Percentiles rank a stretch among this genome's conserved stretches.
phyloP scores from a whole-genome alignment of 1,140 invertebrate genomes.

The Brevipalpus yothersi region DNA sequence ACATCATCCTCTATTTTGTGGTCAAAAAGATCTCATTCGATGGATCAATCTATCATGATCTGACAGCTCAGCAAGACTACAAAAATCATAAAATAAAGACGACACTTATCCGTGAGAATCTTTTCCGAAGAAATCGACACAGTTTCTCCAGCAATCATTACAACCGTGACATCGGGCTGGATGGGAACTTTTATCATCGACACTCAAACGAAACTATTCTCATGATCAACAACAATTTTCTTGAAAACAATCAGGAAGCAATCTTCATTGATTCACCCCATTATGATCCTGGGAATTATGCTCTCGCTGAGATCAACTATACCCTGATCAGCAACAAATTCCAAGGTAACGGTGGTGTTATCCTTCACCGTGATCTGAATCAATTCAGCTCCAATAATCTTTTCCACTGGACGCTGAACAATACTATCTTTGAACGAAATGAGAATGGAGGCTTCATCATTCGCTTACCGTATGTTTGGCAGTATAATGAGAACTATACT shows the following conservation, averaged over 20 bases:
- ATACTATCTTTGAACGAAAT: slow-evolving; percentile 53
- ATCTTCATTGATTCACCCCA: slow-evolving; percentile 53
- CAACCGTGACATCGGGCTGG: slow-evolving; percentile 29
- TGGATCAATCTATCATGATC: neutral
- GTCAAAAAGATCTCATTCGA: slow-evolving; percentile 1
- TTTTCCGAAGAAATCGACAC: slow-evolving; percentile 45
- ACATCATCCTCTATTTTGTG: slow-evolving; percentile 44
- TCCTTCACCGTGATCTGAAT: slow-evolving; percentile 65
- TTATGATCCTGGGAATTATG: slow-evolving; percentile 30
- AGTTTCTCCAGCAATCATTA: slow-evolving; percentile 67
- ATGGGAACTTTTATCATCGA: slow-evolving; percentile 39
- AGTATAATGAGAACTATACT: slow-evolving; percentile 79
- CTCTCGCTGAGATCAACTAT: slow-evolving; percentile 38
- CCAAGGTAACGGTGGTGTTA: slow-evolving; percentile 39
- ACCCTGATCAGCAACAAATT: slow-evolving; percentile 51
- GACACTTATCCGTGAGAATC: slow-evolving; percentile 16
- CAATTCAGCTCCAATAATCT: slow-evolving; percentile 73
- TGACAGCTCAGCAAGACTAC: neutral
- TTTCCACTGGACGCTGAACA: slow-evolving; percentile 74
- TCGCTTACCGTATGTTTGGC: slow-evolving; percentile 69
- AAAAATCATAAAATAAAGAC: slow-evolving; percentile 5
- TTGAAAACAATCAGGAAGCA: slow-evolving; percentile 33
- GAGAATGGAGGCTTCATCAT: slow-evolving; percentile 54
- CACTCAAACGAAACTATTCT: slow-evolving; percentile 65
- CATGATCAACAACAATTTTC: slow-evolving; percentile 11